Evolutionary conservation across 2,888 invertebrate genomes (phyloP), one percentile per base, ranked within the genome.

Genomic region (Ophioninae sp.): DNA sequence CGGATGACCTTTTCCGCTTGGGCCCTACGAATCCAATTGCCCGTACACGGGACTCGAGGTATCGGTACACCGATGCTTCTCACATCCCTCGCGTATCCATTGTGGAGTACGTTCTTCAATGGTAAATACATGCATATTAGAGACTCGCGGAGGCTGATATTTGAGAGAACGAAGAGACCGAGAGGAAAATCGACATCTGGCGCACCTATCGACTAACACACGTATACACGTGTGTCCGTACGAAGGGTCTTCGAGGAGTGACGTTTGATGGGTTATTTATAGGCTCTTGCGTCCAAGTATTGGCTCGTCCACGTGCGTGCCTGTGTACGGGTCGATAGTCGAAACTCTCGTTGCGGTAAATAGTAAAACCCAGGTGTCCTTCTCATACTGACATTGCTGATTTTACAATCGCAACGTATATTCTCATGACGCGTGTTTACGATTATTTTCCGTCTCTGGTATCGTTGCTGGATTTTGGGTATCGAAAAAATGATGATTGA

Each of bases 211-310:
- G 62, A 78, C 62, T 78, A n/a, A 6, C 39, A 7, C 37, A 21
- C n/a, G 7, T 44, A 44, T 44, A 44, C 10, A 44, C 10, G 7
- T 44, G 8, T 44, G 8, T 44, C 3, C 13, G 8, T 8, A 10
- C 0, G 44, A 30, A 81, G 65, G 21, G 70, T 77, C 81, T 81
- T 70, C 30, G 81, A 81, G 70, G 72, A 77, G 77, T 81, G 81
- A 81, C 77, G 81, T 73, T 77, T 81, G 81, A 81, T 77, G 77
- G 64, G 77, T 81, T 81, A 81, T 81, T 81, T 77, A 81, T 72
- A 73, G 77, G 50, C 57, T 57, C 30, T 10, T n/a, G 30, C 37
- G 44, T 72, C 64, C 57, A 37, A 20, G 56, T 39, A 70, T 79
- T 23, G 1, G 41, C 6, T 7, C 65, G 30, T 74, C 20, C 44